Evolutionary conservation across 2,113 vertebrate genomes (phyloP).

Genomic region (Nyctibius bracteatus): DNA sequence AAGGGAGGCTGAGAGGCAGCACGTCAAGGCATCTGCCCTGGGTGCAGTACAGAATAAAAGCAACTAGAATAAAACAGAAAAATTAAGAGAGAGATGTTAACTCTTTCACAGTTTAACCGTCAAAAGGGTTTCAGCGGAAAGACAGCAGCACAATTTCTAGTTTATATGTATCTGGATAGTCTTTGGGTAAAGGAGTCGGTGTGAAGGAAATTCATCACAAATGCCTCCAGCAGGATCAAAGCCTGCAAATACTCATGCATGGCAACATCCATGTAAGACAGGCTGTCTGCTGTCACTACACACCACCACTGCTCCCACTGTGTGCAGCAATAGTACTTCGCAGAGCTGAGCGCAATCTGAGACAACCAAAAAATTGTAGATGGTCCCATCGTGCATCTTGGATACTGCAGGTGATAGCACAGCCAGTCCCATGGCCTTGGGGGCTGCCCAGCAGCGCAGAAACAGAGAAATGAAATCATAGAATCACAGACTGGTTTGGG

Average conservation of each 20-base stretch:
- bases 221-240: not conserved
- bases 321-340: not conserved
- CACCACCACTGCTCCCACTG: not conserved
- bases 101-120: not conserved
- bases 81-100: not conserved
- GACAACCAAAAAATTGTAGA: not conserved
- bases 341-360: not conserved
- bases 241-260: not conserved
- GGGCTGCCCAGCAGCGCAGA: not conserved
- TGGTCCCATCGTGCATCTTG: rapidly evolving
- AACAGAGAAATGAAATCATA: too few relatives aligned
- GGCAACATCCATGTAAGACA: not conserved
- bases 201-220: not conserved
- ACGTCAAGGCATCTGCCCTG: not conserved
- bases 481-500: too few relatives aligned
- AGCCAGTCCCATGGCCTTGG: not conserved
- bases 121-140: not conserved
- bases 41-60: not conserved
- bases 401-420: not conserved
- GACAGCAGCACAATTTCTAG: not conserved
- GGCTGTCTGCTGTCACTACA: not conserved
- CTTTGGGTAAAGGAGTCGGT: not conserved
- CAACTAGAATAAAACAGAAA: not conserved
- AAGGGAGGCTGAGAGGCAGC: not conserved
- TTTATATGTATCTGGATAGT: not conserved